Evolutionary conservation across 2,888 invertebrate species (phyloP).

Genomic region (Lithophane leautieri): DNA sequence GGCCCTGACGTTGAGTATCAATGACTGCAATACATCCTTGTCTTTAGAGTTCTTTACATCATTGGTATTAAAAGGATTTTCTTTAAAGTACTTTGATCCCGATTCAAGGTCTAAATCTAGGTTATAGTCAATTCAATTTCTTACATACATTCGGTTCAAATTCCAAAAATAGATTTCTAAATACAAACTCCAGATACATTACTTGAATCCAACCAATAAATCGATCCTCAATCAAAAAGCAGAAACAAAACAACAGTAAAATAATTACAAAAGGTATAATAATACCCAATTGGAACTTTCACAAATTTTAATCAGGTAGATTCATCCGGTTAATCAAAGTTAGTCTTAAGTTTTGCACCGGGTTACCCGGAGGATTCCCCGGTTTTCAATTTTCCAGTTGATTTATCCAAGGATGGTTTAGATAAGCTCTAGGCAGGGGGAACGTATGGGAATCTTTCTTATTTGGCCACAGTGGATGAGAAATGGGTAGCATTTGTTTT

Average conservation of each 20-base stretch:
- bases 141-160: not conserved
- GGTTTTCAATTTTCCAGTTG: constrained; percentile 87
- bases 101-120: not conserved
- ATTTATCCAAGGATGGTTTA: constrained; percentile 82
- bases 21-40: constrained; percentile 11
- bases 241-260: constrained; percentile 9
- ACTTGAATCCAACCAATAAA: too few relatives aligned
- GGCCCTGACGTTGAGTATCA: constrained; percentile 12
- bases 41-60: not conserved
- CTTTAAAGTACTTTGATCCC: too few relatives aligned
- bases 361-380: constrained; percentile 49
- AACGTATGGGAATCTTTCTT: constrained; percentile 60
- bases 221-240: not conserved
- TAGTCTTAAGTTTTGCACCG: constrained; percentile 73
- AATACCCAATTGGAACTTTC: constrained; percentile 45
- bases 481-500: constrained; percentile 23
- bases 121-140: too few relatives aligned
- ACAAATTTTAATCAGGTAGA: constrained; percentile 76
- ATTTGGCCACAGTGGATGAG: constrained; percentile 35
- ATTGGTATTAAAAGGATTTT: not conserved
- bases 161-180: not conserved
- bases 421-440: constrained; percentile 72
- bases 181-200: not conserved
- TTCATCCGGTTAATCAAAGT: constrained; percentile 81
- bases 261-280: constrained; percentile 21